Conservation (phyloP, 1,140 invertebrate species). For the Drosophila leontia region DNA sequence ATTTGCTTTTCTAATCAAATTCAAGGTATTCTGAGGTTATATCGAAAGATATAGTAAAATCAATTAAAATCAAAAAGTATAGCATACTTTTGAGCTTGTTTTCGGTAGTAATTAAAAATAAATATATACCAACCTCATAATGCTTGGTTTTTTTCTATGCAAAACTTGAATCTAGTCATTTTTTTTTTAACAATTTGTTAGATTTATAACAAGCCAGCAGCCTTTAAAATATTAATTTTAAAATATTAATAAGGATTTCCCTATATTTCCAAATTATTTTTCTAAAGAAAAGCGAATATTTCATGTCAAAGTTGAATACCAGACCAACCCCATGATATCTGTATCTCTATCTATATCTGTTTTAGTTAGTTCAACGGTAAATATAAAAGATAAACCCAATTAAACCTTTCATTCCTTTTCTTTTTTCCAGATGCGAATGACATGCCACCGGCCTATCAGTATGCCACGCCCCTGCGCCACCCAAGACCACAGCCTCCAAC, state of each 20-base stretch:
- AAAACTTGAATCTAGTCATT: no score
- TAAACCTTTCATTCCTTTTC: not conserved
- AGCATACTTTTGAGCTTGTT: no score
- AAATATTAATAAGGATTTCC: no score
- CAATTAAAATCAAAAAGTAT: no score
- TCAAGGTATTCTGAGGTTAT: not conserved
- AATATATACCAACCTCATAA: no score
- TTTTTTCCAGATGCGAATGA: conserved; percentile 46
- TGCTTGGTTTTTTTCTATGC: no score
- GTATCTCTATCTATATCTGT: not conserved
- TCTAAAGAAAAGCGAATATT: not conserved
- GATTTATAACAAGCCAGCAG: no score
- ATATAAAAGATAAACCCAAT: not conserved
- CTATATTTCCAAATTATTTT: no score
- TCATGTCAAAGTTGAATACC: not conserved
- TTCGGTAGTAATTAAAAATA: no score
- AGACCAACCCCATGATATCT: not conserved
- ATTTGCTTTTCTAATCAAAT: not conserved
- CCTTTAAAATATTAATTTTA: no score
- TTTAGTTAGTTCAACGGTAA: not conserved
- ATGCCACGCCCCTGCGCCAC: conserved; percentile 63
- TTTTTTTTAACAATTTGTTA: no score
- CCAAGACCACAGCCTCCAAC: conserved; percentile 7
- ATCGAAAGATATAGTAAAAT: not conserved
- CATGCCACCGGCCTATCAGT: conserved; percentile 69